These are phyloP conservation scores for Peribatodes rhomboidaria DNA, from an alignment of 2,888 invertebrate species.

Conservation along the genomic window DNA sequence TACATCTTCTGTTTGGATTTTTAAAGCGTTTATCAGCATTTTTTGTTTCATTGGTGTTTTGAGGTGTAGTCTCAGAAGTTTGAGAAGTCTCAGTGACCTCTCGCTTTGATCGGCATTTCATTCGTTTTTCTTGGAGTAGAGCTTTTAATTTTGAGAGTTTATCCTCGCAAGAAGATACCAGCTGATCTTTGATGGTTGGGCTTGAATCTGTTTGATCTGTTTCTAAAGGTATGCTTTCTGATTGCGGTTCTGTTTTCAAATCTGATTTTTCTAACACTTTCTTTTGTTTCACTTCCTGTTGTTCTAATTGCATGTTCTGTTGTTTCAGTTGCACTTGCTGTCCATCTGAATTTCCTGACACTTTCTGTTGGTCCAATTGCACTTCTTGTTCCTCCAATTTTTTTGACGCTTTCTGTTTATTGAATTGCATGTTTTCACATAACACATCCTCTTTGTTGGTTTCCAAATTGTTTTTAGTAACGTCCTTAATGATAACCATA, in stretches of 20 bases:
- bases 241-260: constrained; percentile 2
- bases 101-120: constrained; percentile 49
- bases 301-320: constrained; percentile 9
- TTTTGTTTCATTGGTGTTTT: constrained; percentile 50
- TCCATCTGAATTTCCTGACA: too few species aligned
- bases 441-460: constrained; percentile 13
- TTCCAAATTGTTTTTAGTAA: constrained; percentile 25
- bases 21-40: constrained; percentile 62
- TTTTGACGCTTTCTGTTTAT: background rate
- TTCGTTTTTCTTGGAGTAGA: constrained; percentile 61
- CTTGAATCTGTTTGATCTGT: background rate
- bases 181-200: constrained; percentile 47
- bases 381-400: too few species aligned
- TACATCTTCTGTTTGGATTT: constrained; percentile 56
- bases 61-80: constrained; percentile 33
- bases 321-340: constrained; percentile 7
- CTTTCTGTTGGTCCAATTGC: constrained; percentile 1
- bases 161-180: constrained; percentile 73
- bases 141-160: constrained; percentile 72
- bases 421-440: too few species aligned
- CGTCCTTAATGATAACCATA: constrained; percentile 53
- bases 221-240: background rate
- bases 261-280: background rate
- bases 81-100: constrained; percentile 7
- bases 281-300: background rate